These are phyloP conservation scores for Ornithorhynchus anatinus DNA, from an alignment of 2,113 vertebrate species.

Conservation along the genomic window DNA sequence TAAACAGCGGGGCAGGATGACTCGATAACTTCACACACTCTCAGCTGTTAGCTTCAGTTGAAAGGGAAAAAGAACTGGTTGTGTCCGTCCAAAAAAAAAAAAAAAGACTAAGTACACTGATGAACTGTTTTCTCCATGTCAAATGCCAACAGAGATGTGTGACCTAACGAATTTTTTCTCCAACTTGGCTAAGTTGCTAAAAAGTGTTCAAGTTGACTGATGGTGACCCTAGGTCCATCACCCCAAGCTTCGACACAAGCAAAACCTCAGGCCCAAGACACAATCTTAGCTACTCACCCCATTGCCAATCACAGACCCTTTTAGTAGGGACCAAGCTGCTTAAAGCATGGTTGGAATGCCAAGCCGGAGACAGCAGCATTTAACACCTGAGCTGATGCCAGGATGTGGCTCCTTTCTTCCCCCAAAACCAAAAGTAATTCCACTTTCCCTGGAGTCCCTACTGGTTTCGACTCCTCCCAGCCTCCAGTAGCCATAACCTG, in stretches of 20 bases:
- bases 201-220: background rate
- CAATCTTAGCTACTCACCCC: background rate
- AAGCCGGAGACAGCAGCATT: background rate
- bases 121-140: background rate
- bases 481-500: background rate
- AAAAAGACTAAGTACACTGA: background rate
- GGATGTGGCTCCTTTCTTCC: background rate
- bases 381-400: background rate
- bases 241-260: background rate
- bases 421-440: background rate
- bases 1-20: background rate
- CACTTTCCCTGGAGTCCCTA: background rate
- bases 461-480: background rate
- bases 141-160: slow-evolving; percentile 6
- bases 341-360: background rate
- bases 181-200: background rate
- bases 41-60: background rate
- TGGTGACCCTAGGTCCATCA: background rate
- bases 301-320: background rate
- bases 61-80: slow-evolving; percentile 2
- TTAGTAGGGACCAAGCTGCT: background rate
- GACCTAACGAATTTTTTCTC: background rate
- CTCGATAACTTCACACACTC: background rate
- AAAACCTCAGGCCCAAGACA: background rate
- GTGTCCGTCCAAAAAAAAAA: background rate